phyloP scores from a whole-genome alignment of 2,113 vertebrate species.

The Saiga tatarica region DNA sequence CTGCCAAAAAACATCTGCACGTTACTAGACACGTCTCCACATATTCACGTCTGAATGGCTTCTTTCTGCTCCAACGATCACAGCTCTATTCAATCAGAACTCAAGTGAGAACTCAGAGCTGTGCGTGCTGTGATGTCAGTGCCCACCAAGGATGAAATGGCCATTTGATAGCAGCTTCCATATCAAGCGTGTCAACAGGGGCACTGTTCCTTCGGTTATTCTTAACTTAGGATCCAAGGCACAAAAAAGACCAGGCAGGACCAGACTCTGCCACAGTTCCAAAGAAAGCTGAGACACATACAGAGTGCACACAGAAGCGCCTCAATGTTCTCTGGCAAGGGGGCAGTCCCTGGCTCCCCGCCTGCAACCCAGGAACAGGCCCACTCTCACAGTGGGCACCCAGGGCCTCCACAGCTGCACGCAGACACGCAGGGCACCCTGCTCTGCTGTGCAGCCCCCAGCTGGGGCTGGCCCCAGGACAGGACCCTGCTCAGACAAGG shows the following conservation, averaged over 20 bases:
- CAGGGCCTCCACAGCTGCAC: conserved; percentile 52
- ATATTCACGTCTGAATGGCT: conserved; percentile 41
- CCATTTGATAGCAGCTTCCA: conserved; percentile 43
- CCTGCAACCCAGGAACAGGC: conserved; percentile 53
- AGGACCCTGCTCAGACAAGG: conserved; percentile 45
- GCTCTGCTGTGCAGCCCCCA: background rate
- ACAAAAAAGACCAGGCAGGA: conserved; percentile 67
- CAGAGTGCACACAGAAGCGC: conserved; percentile 43
- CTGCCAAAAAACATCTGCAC: conserved; percentile 52
- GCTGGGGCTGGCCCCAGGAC: conserved; percentile 9
- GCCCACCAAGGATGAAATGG: background rate
- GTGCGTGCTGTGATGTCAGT: background rate
- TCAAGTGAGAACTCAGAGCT: conserved; percentile 31
- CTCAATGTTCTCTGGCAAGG: conserved; percentile 26
- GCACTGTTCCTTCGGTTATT: conserved; percentile 47
- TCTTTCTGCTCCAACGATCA: conserved; percentile 51
- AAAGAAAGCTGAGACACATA: conserved; percentile 41
- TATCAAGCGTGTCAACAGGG: conserved; percentile 12
- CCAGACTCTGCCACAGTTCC: conserved; percentile 49
- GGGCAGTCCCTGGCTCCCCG: conserved; percentile 47
- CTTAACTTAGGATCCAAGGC: conserved; percentile 44
- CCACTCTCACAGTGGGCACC: conserved; percentile 34
- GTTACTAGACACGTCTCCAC: conserved; percentile 27
- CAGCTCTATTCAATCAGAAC: conserved; percentile 43
- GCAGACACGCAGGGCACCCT: conserved; percentile 3